These are phyloP conservation scores for Microcebus ravelobensis DNA, from an alignment of 2,113 vertebrate genomes.

Conservation along the genomic window DNA sequence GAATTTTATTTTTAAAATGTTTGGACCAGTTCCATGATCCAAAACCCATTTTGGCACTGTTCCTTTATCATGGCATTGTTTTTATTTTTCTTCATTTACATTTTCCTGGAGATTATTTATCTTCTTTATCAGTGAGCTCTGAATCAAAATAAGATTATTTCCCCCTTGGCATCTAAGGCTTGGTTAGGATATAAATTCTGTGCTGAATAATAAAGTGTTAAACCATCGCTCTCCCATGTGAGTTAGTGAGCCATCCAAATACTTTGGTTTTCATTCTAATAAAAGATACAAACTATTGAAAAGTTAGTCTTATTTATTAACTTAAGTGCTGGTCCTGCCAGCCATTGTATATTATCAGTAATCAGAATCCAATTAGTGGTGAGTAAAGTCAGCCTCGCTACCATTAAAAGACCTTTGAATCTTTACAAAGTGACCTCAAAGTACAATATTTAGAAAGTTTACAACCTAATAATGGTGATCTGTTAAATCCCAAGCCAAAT, in stretches of 20 bases:
- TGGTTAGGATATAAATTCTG: not conserved
- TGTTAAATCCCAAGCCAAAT: not conserved
- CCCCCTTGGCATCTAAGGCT: not conserved
- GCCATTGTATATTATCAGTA: not conserved
- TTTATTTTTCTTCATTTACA: slow-evolving; percentile 16
- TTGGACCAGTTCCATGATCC: not conserved
- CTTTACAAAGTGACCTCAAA: not conserved
- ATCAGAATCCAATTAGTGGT: not conserved
- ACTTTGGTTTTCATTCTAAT: not conserved
- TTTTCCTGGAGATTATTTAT: slow-evolving; percentile 15
- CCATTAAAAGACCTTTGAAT: not conserved
- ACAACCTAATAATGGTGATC: not conserved
- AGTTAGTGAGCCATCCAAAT: not conserved
- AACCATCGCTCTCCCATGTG: not conserved
- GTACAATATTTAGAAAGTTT: not conserved
- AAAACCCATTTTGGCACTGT: not conserved
- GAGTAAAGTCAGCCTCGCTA: not conserved
- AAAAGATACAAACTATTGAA: not conserved
- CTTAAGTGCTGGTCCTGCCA: not conserved
- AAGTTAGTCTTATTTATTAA: not conserved
- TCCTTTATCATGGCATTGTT: not conserved
- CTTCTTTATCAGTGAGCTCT: not conserved
- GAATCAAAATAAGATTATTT: slow-evolving; percentile 42
- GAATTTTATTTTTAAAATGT: not conserved
- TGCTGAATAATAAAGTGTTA: not conserved